Conservation (phyloP, 1,140 invertebrate species). For the Carposina sasakii region DNA sequence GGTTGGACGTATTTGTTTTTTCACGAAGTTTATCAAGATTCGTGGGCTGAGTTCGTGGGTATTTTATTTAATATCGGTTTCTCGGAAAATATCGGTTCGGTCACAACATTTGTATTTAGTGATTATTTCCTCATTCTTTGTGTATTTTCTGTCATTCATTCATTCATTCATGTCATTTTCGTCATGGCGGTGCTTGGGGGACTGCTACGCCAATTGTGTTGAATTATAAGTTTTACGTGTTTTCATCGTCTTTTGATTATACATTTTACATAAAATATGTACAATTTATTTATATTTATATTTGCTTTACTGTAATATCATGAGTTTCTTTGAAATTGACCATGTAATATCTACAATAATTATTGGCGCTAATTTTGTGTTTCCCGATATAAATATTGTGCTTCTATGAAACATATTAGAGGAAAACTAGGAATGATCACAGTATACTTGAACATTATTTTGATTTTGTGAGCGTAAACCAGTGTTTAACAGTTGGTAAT, state of each 20-base stretch:
- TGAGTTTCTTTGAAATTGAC: conserved; percentile 33
- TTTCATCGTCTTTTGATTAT: conserved; percentile 23
- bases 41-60: no score
- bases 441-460: no score
- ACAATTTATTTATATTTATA: conserved; percentile 24
- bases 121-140: no score
- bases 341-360: conserved; percentile 24
- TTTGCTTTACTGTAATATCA: conserved; percentile 32
- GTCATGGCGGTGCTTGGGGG: conserved; percentile 58
- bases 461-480: no score
- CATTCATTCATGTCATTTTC: conserved; percentile 7
- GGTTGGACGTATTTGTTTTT: no score
- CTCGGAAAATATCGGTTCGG: no score
- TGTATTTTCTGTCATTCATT: no score
- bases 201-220: conserved; percentile 50
- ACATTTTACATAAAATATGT: conserved; percentile 25
- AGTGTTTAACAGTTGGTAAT: no score
- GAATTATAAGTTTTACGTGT: conserved; percentile 36
- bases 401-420: conserved; percentile 45
- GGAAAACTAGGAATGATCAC: no score
- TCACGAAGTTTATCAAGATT: no score
- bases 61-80: no score
- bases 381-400: conserved; percentile 41
- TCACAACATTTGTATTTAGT: no score
- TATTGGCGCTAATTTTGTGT: conserved; percentile 46